Evolutionary conservation across 2,888 invertebrate genomes (phyloP).

Genomic region (Netelia virgata): DNA sequence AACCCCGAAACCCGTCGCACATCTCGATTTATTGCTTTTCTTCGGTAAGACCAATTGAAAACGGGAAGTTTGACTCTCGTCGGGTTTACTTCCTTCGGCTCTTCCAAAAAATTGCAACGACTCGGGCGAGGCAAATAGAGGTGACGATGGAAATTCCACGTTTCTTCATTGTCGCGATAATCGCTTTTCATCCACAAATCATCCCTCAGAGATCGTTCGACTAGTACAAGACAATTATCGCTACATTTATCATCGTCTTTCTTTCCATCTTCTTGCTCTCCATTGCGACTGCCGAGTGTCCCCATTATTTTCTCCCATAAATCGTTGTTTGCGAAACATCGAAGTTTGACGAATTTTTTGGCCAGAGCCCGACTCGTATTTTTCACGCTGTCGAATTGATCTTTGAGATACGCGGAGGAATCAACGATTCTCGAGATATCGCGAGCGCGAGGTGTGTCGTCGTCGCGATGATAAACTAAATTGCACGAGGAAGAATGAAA

Average conservation of each 20-base stretch:
- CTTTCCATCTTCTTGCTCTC: neutral
- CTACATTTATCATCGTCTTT: slow-evolving; percentile 12
- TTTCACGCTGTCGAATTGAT: slow-evolving; percentile 73
- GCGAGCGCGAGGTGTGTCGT: slow-evolving; percentile 67
- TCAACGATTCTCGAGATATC: slow-evolving; percentile 67
- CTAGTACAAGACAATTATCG: slow-evolving; percentile 55
- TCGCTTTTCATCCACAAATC: neutral
- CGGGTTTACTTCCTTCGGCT: neutral
- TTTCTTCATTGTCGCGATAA: neutral
- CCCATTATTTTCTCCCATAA: slow-evolving; percentile 36
- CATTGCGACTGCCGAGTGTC: slow-evolving; percentile 11
- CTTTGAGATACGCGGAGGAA: slow-evolving; percentile 73
- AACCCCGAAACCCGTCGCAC: slow-evolving; percentile 18
- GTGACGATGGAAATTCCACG: neutral
- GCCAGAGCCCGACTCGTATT: slow-evolving; percentile 68
- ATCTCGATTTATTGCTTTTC: slow-evolving; percentile 31
- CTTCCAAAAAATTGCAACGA: neutral
- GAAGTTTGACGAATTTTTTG: slow-evolving; percentile 71
- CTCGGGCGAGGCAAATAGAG: neutral
- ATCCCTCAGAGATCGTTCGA: slow-evolving; percentile 7
- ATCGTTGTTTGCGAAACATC: slow-evolving; percentile 62
- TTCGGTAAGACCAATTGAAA: slow-evolving; percentile 58
- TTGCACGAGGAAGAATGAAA: slow-evolving; percentile 27
- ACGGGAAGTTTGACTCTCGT: slow-evolving; percentile 21
- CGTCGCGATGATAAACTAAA: slow-evolving; percentile 68